Base-by-base conservation (phyloP, 1,140 invertebrate genomes). In the Penaeus chinensis region DNA sequence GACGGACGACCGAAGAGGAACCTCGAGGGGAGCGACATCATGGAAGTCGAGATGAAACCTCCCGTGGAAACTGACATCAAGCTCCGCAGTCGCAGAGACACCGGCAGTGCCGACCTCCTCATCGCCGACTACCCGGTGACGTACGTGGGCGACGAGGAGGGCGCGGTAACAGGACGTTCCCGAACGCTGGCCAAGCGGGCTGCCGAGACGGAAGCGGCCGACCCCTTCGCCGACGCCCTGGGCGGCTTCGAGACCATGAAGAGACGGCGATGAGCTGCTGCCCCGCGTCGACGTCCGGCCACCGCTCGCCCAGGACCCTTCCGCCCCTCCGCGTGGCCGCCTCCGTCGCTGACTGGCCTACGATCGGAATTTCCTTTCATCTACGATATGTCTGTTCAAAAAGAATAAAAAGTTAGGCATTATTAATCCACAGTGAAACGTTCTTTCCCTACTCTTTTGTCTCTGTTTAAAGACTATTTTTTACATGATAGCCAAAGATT, bases 221-320 rank as follows among this genome's bases (percentile, higher is more conserved):
- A 85, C 92, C 93, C n/a, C 93, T 93, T 89, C 92, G 91, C 84
- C 91, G 91, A 79, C 92, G 93, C 2, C 93, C 93, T 82, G 93
- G 93, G 20, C 47, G 92, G 93, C 69, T 94, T 93, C 90, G 92
- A 92, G 62, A 93, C 93, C 2, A 93, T 93, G 92, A 92, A 92
- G 84, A 93, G 92, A 74, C 37, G 89, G 71, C 85, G 84, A 84
- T 86, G 86, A 81, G 82, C 62, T 24, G 32, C 61, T 18, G 54
- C 60, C 24, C 65, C 65, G 16, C 60, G 37, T 13, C 32, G 47
- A 27, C 63, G 62, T 13, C 47, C 47, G n/a, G 22, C n/a, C 32
- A 37, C 27, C 76, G 20, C 61, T 63, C 71, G 76, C 66, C 20
- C 47, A 47, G n/a, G 66, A 32, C 54, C 76, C 27, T 27, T 61